phyloP scores from a whole-genome alignment of 2,797 vertebrate species.

The Sebastes hopkinsi region DNA sequence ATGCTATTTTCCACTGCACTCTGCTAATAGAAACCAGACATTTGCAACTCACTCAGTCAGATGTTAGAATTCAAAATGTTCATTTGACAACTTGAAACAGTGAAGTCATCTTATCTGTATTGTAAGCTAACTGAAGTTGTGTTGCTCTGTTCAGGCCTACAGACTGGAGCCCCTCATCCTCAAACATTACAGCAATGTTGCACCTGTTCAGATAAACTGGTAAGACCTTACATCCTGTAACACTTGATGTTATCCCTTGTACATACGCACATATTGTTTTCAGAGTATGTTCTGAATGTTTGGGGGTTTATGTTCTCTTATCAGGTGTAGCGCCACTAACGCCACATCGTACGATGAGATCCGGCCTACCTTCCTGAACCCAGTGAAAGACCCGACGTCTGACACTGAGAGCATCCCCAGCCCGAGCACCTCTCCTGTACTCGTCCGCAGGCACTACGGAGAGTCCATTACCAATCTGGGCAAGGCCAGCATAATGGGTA shows the following conservation, averaged over 20 bases:
- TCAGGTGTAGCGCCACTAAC: constrained; percentile 89
- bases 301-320: background rate
- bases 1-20: background rate
- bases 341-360: constrained; percentile 91
- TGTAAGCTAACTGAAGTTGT: background rate
- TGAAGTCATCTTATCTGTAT: background rate
- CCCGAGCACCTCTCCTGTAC: constrained; percentile 92
- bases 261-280: background rate
- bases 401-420: constrained; percentile 91
- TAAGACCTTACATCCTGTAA: constrained; percentile 57
- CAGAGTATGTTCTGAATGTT: background rate
- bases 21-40: background rate
- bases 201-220: constrained; percentile 97
- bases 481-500: constrained; percentile 96
- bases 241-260: background rate
- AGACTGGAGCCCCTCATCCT: constrained; percentile 96
- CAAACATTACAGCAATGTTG: constrained; percentile 97
- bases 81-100: background rate
- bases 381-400: constrained; percentile 87
- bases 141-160: constrained; percentile 87
- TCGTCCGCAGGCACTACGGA: constrained; percentile 90
- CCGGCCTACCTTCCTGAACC: constrained; percentile 91
- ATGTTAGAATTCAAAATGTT: background rate
- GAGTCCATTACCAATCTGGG: constrained; percentile 98
- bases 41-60: background rate